Base-by-base conservation (phyloP, 64 coral and sea anemone species). In the Stylophora pistillata region DNA sequence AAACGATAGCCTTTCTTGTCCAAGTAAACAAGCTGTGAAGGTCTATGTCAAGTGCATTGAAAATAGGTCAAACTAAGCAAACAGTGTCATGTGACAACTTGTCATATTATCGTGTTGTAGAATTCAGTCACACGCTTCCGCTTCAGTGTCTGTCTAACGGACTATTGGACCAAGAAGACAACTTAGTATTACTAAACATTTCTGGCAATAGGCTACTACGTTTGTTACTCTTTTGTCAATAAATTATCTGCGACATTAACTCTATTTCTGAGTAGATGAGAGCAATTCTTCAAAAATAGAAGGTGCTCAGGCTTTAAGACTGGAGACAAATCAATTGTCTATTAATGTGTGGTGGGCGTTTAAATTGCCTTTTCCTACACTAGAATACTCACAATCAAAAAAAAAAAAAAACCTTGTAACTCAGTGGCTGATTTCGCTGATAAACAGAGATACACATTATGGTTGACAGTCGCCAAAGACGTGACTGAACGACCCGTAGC, bases 1-100 rank as follows among this genome's bases (percentile, higher is more conserved):
- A 90, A 27, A 21, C 78, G 53, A 27, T 90, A 90, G 12, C 88
- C 88, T 10, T 81, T 72, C 30, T 90, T 82, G 26, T 90, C 88
- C 32, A 90, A 54, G 53, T 90, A 90, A 82, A 73, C 65, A 30
- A 86, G 84, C 65, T 74, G 65, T 71, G 47, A 73, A 4, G 71
- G 71, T 30, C 84, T 86, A 86, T 55, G 58, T 16, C 11, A 86
- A 55, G 30, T 53, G 54, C 31, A 52, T 47, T 53, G 14, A 28
- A 54, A 79, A 32, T 34, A 13, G 64, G 26, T 25, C 64, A 68
- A 68, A n/a, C 21, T 25, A 23, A 25, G 9, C 64, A n/a, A 68
- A 23, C 21, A 68, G 12, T 21, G 26, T 21, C 64, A 68, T 68
- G 64, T 68, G 64, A 68, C 64, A 25, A 27, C 64, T 68, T 68